Evolutionary conservation across 2,888 invertebrate species (phyloP), one percentile per base, ranked within the genome.

Genomic region (Cephus pygmeus): DNA sequence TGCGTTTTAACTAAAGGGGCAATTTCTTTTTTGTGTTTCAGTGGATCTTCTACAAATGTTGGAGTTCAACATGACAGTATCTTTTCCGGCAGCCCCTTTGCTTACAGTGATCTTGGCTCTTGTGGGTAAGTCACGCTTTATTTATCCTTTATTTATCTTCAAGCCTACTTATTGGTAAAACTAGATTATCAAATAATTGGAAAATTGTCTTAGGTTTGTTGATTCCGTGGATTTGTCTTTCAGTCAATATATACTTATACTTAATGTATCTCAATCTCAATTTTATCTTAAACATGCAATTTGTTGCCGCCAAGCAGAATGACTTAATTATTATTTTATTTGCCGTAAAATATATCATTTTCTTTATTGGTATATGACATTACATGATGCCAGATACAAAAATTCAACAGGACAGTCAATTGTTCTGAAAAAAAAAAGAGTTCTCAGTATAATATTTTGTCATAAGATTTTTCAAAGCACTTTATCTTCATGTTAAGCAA

Each of bases 31-130:
- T 56, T 9, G 23, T 92, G 91, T 95, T 95, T 78, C 94, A 98
- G 98, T 99, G 91, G 99, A 99, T 92, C 94, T 99, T 78, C 94
- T 99, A 84, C 99, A 99, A 93, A 98, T 99, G 98, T 93, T 99
- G 92, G 99, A 99, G 93, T 97, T 98, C 93, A 99, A 99, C 93
- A 96, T 97, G 81, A 95, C 97, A 3, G 96, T 98, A 77, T 96
- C 96, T 77, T 99, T 99, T 91, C 99, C 99, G 56, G 98, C 98
- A 73, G 99, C 99, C 68, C 98, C 99, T 4, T 93, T 99, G 76
- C 94, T 99, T 84, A 99, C 99, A 9, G 99, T 99, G 80, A 98
- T 99, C 85, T 93, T 99, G 92, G 99, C 99, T 73, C 94, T 99
- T 91, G 99, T 99, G 87, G 99, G 99, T 98, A 93, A 96, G 98